Percentiles rank a stretch among this genome's conserved stretches.
phyloP scores from a whole-genome alignment of 2,888 invertebrate genomes.

The Plagodis dolabraria region DNA sequence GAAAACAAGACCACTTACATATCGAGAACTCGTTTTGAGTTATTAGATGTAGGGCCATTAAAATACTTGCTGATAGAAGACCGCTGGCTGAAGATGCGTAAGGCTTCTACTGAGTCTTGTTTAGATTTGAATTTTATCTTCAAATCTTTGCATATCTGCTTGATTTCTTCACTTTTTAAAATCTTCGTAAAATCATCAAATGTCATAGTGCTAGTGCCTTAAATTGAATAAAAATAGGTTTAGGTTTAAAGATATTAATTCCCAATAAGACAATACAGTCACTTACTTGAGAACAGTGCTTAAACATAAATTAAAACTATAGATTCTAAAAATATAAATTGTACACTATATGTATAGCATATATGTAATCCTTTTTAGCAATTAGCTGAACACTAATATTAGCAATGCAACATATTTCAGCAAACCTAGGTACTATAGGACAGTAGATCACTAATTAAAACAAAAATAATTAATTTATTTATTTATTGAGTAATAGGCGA shows the following conservation, averaged over 20 bases:
- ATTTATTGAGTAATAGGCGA: no score
- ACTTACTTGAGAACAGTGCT: no score
- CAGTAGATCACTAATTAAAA: no score
- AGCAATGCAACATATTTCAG: no score
- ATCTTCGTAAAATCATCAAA: conserved; percentile 41
- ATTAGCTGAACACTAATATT: no score
- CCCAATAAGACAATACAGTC: no score
- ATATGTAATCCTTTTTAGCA: no score
- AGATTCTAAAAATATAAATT: no score
- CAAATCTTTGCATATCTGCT: conserved; percentile 36
- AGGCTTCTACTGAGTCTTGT: conserved; percentile 49
- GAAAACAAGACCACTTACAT: conserved; percentile 50
- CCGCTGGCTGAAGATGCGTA: conserved; percentile 49
- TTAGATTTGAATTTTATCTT: conserved; percentile 47
- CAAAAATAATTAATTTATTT: no score
- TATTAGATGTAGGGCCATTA: conserved; percentile 44
- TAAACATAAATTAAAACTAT: no score
- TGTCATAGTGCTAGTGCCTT: conserved; percentile 28
- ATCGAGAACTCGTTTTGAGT: conserved; percentile 53
- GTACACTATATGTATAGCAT: no score
- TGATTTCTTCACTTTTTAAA: conserved; percentile 33
- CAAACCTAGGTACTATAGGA: no score
- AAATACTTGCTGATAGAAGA: conserved; percentile 57
- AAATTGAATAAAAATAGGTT: conserved; percentile 8
- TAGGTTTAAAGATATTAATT: background rate